Conservation (phyloP, 2,797 vertebrate genomes). For the Ispidina picta region DNA sequence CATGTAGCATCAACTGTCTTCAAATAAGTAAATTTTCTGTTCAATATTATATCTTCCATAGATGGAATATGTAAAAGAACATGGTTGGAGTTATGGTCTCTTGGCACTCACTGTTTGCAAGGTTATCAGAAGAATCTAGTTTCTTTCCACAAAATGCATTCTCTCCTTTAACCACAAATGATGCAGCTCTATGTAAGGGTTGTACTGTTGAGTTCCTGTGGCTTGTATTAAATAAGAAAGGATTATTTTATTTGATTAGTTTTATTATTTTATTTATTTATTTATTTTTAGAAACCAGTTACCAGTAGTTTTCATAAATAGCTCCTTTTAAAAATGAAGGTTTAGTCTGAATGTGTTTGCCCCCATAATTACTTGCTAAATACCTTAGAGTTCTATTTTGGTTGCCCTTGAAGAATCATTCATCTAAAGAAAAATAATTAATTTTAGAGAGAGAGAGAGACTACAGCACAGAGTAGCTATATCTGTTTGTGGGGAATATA, state of each 20-base stretch:
- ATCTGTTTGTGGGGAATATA: neutral
- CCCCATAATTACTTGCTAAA: rapidly evolving
- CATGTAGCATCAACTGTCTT: neutral
- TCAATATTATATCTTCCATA: rapidly evolving
- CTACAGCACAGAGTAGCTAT: neutral
- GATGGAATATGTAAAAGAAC: neutral
- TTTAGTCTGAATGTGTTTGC: neutral
- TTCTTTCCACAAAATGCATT: neutral
- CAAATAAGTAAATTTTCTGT: neutral
- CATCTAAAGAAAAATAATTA: neutral
- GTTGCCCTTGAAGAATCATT: neutral
- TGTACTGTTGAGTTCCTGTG: neutral
- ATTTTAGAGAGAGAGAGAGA: too few relatives aligned
- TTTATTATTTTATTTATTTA: too few relatives aligned
- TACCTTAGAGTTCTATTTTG: neutral
- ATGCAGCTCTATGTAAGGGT: neutral
- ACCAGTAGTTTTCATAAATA: neutral
- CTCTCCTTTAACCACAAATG: neutral
- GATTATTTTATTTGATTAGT: too few relatives aligned
- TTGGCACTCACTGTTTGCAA: neutral
- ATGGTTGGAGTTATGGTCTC: neutral
- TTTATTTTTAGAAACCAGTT: too few relatives aligned
- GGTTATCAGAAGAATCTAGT: neutral
- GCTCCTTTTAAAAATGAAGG: neutral
- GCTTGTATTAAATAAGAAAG: neutral